phyloP scores from a whole-genome alignment of 2,888 invertebrate species.

The Heliothis peltigera region DNA sequence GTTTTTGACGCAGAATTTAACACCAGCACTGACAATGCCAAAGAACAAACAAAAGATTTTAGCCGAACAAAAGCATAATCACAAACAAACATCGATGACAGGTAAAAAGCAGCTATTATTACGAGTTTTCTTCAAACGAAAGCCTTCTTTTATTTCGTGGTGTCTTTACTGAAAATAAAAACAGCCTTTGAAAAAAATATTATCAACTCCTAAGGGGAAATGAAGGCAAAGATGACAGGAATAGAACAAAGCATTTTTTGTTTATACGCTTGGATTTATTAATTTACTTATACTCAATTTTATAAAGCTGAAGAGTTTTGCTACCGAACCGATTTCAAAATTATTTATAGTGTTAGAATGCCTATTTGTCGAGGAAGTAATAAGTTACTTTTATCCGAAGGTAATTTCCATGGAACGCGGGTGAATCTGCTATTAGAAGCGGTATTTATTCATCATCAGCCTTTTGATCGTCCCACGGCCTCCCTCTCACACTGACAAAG shows the following conservation, averaged over 20 bases:
- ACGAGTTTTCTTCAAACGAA: conserved; percentile 72
- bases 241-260: conserved; percentile 69
- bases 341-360: no score
- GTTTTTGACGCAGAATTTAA: background rate
- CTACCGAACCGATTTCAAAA: no score
- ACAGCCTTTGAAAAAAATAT: conserved; percentile 73
- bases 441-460: no score
- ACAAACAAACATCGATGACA: conserved; percentile 73
- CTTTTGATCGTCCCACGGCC: no score
- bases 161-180: conserved; percentile 64
- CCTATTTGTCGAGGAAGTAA: no score
- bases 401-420: no score
- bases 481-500: no score
- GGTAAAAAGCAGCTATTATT: conserved; percentile 78
- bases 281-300: conserved; percentile 15
- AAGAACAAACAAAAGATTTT: conserved; percentile 58
- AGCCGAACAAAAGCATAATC: conserved; percentile 60
- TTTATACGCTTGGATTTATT: conserved; percentile 11
- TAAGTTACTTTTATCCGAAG: no score
- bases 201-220: conserved; percentile 62
- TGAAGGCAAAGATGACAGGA: conserved; percentile 68
- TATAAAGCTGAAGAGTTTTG: no score
- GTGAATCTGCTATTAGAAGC: no score
- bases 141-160: conserved; percentile 69
- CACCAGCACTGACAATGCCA: background rate